Conservation (phyloP, 2,797 vertebrate species). For the Chanos chanos region DNA sequence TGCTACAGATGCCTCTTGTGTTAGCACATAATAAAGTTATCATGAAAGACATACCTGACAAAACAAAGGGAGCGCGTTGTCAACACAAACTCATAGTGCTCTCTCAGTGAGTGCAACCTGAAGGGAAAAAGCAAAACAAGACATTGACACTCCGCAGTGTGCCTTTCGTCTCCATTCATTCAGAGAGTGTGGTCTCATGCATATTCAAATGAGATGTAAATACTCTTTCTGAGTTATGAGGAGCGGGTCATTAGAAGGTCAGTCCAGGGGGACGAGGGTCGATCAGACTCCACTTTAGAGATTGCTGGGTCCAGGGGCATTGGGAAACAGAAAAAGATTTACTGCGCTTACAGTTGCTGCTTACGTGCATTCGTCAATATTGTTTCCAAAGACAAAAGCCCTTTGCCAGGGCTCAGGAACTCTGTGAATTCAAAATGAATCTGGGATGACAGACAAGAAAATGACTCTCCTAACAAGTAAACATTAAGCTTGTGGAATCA, state of each 20-base stretch:
- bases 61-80: constrained; percentile 49
- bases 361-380: not conserved
- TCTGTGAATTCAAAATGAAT: too few species aligned
- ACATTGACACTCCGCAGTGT: constrained; percentile 27
- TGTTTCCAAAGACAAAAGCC: too few species aligned
- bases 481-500: too few species aligned
- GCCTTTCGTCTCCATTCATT: constrained; percentile 4
- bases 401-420: too few species aligned
- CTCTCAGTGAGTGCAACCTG: too few species aligned
- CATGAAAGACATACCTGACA: constrained; percentile 53
- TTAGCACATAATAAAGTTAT: constrained; percentile 40
- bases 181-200: constrained; percentile 30
- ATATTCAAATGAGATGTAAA: constrained; percentile 27
- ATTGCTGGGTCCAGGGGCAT: constrained; percentile 30
- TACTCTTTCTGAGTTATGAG: constrained; percentile 41
- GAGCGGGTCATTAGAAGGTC: constrained; percentile 18
- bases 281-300: constrained; percentile 46
- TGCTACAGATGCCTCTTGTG: constrained; percentile 49
- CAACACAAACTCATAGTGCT: constrained; percentile 66
- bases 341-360: constrained; percentile 2
- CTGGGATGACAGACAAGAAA: too few species aligned
- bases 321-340: constrained; percentile 30
- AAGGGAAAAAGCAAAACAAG: constrained; percentile 24
- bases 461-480: too few species aligned
- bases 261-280: constrained; percentile 28